Evolutionary conservation across 30 jellyfish, hydroid and myxozoan genomes (phyloP).

Genomic region (Aurelia sp.): DNA sequence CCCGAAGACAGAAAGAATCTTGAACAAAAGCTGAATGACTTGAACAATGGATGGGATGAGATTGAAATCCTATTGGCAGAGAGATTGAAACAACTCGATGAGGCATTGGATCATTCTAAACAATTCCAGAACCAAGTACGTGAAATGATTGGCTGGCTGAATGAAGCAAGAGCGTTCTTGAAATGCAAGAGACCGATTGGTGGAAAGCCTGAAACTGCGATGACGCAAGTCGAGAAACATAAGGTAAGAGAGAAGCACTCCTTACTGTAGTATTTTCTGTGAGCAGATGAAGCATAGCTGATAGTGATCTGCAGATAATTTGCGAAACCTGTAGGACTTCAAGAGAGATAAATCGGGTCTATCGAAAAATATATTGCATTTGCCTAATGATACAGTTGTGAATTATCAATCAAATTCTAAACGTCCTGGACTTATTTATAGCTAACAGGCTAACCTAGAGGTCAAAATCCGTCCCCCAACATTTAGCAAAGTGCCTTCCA

Average conservation of each 20-base stretch:
- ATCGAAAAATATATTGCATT: no score
- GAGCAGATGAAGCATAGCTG: no score
- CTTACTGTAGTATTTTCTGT: no score
- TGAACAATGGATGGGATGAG: conserved; percentile 80
- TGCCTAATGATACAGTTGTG: no score
- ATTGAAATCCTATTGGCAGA: conserved; percentile 71
- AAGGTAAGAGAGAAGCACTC: conserved; percentile 21
- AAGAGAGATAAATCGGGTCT: no score
- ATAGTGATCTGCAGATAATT: no score
- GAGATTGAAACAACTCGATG: conserved; percentile 55
- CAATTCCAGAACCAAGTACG: conserved; percentile 90
- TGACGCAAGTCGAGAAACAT: conserved; percentile 85
- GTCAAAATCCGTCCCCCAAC: no score
- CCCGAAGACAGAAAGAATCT: conserved; percentile 74
- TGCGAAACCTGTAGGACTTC: no score
- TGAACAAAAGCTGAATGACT: conserved; percentile 54
- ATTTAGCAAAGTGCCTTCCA: no score
- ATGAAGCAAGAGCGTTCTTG: conserved; percentile 86
- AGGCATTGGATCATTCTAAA: conserved; percentile 91
- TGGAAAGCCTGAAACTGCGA: conserved; percentile 84
- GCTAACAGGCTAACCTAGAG: no score
- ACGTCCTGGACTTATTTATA: no score
- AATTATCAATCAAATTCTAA: no score
- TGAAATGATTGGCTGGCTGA: conserved; percentile 91
- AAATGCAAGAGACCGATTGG: conserved; percentile 89